phyloP scores from a whole-genome alignment of 2,797 vertebrate species.

The Enteromius afrohamiltoni region DNA sequence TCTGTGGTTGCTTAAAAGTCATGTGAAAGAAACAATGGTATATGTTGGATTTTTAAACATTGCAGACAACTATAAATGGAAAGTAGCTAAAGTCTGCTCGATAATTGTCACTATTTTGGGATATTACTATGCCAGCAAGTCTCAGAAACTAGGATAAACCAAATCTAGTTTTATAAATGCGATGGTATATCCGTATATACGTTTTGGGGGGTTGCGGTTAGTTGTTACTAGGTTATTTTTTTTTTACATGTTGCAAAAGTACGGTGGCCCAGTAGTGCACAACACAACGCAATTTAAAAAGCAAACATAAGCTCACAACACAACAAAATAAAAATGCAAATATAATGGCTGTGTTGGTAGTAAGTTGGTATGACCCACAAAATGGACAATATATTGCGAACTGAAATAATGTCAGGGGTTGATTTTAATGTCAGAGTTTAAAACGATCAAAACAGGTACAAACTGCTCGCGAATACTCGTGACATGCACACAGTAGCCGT shows the following conservation, averaged over 20 bases:
- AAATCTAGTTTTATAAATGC: not conserved
- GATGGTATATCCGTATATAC: not conserved
- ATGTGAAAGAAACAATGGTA: not conserved
- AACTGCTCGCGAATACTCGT: too few relatives aligned
- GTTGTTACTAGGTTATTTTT: not conserved
- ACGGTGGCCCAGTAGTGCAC: too few relatives aligned
- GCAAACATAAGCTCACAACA: too few relatives aligned
- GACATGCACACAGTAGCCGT: too few relatives aligned
- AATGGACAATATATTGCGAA: too few relatives aligned
- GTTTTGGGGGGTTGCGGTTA: not conserved
- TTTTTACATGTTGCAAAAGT: not conserved
- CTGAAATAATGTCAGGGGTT: too few relatives aligned
- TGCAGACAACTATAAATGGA: not conserved
- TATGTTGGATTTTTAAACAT: not conserved
- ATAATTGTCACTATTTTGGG: not conserved
- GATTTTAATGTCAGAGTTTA: too few relatives aligned
- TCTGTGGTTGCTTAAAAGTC: not conserved
- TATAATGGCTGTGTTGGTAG: too few relatives aligned
- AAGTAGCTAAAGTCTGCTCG: not conserved
- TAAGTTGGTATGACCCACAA: too few relatives aligned
- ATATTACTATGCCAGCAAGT: not conserved
- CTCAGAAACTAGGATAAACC: not conserved
- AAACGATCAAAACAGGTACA: too few relatives aligned
- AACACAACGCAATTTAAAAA: too few relatives aligned
- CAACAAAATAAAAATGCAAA: too few relatives aligned